A percentile compares a stretch with the other conserved stretches of the same genome.
phyloP scores from a whole-genome alignment of 2,797 vertebrate genomes.

The Avahi laniger region DNA sequence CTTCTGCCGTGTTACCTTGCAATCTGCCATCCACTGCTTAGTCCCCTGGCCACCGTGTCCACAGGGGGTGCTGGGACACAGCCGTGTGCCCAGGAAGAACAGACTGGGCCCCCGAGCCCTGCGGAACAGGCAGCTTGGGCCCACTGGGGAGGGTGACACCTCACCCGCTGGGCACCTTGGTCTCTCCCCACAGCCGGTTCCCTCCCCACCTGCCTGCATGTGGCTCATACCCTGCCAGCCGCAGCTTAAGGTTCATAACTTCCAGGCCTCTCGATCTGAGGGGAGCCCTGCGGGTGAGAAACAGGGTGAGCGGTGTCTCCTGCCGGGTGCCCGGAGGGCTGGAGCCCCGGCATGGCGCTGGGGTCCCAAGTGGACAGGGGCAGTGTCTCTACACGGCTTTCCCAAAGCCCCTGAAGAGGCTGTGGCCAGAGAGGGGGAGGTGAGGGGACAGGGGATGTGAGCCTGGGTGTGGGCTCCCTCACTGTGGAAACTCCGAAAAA shows the following conservation, averaged over 20 bases:
- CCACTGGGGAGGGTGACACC: neutral
- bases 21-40: too few relatives aligned
- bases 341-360: neutral
- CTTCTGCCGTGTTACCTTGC: too few relatives aligned
- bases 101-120: neutral
- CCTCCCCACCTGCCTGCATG: fast-evolving
- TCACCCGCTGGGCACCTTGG: neutral
- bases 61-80: neutral
- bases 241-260: neutral
- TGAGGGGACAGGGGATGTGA: neutral
- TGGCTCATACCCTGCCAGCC: neutral
- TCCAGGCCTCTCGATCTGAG: neutral
- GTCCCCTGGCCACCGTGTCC: neutral
- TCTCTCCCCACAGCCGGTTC: neutral
- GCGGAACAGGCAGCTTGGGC: neutral
- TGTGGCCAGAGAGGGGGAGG: neutral
- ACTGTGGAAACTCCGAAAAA: neutral
- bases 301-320: fast-evolving
- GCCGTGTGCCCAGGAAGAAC: neutral
- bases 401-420: neutral
- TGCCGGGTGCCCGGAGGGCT: too few relatives aligned
- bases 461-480: too few relatives aligned
- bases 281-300: neutral
- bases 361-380: neutral
- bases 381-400: neutral